Base-by-base conservation (phyloP, 1,140 invertebrate species). In the Euura lappo region DNA sequence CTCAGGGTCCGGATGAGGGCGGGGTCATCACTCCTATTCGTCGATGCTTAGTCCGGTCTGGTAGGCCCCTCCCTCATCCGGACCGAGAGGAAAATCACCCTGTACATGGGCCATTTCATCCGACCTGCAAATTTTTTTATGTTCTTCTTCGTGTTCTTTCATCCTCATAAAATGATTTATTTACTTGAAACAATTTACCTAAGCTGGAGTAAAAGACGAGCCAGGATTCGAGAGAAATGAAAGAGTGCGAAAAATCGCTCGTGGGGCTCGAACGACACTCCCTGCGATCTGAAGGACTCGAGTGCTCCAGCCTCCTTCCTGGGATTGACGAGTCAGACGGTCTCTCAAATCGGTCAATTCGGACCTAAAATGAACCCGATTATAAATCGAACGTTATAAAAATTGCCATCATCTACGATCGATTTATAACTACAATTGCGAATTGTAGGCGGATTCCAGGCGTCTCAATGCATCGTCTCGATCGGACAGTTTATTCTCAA, bases 241-340 rank as follows among this genome's bases (percentile, higher is more conserved):
- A 44, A 86, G 73, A 65, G 84, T 84, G 45, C 85, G 80, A 4
- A 86, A 73, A 77, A 87, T 85, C 5, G 79, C 79, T 69, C 80
- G 74, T 6, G 86, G 86, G 2, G 80, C 82, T 43, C 84, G 79
- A 6, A 83, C 82, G 7, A 88, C 77, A 60, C 75, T 85, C 60
- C 81, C 85, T 44, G 85, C 85, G 47, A 88, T 77, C 78, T 86
- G 84, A 45, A 87, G 73, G 76, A 88, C 77, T 74, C 79, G 78
- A 45, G 74, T 83, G 51, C 84, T 81, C 86, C 86, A 88, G 11
- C 81, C 75, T 67, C 68, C 71, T 68, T 83, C 80, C 46, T 83
- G 77, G 3, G 81, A 81, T 65, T 84, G 80, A 4, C 76, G 76
- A 65, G 79, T 44, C 10, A 84, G 4, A 66, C 75, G 79, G 64